Percentiles rank a stretch among this genome's conserved stretches.
These are phyloP conservation scores for Dasysyrphus albostriatus DNA, from an alignment of 2,888 invertebrate genomes.

Conservation along the genomic window DNA sequence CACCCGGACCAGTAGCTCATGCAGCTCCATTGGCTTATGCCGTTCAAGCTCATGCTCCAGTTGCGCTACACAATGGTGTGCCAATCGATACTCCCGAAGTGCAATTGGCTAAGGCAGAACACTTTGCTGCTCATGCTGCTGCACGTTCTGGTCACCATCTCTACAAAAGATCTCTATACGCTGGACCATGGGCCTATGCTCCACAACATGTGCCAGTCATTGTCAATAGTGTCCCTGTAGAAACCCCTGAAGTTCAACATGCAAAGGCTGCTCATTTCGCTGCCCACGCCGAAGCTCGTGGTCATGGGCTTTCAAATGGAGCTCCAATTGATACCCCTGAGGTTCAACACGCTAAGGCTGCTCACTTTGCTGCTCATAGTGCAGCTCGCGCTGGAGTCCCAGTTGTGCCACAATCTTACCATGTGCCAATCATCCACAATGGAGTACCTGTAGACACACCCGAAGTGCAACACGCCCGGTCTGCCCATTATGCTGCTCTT, in stretches of 20 bases:
- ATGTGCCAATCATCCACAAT: conserved; percentile 83
- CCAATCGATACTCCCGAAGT: conserved; percentile 84
- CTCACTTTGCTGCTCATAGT: conserved; percentile 83
- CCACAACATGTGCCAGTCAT: conserved; percentile 81
- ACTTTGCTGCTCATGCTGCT: conserved; percentile 84
- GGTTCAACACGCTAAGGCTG: conserved; percentile 83
- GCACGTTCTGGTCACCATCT: conserved; percentile 83
- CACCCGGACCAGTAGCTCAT: conserved; percentile 77
- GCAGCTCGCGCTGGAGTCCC: conserved; percentile 80
- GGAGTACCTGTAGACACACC: conserved; percentile 85
- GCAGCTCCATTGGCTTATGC: conserved; percentile 78
- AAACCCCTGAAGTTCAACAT: conserved; percentile 85
- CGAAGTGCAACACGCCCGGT: conserved; percentile 84
- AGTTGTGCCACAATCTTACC: conserved; percentile 79
- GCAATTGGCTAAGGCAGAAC: conserved; percentile 85
- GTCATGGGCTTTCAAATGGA: conserved; percentile 79
- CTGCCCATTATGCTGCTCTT: conserved; percentile 83
- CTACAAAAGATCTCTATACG: conserved; percentile 83
- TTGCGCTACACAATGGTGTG: conserved; percentile 82
- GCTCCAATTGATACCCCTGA: conserved; percentile 84
- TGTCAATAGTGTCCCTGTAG: conserved; percentile 84
- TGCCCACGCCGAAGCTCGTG: conserved; percentile 82
- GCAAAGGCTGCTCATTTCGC: conserved; percentile 84
- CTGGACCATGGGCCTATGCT: conserved; percentile 79
- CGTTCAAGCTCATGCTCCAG: conserved; percentile 80